Base-by-base conservation (phyloP, 2,888 invertebrate species). In the Amphipyra tragopoginis region DNA sequence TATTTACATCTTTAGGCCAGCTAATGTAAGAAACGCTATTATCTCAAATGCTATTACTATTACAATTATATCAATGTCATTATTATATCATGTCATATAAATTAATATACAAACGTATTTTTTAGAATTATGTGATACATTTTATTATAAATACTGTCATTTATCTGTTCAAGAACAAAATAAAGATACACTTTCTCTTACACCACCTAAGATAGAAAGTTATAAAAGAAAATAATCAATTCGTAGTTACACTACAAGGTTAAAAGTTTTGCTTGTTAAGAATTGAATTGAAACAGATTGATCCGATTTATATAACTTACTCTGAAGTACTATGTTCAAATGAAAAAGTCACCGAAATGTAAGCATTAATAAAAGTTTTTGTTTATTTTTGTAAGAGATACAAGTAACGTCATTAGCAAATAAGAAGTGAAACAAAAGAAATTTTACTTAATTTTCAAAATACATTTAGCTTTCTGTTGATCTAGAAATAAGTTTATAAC, bases 21-120 rank as follows among this genome's bases (percentile, higher is more conserved):
- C 70, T 74, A 75, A 67, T 83, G 86, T 88, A 85, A 87, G 86
- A 88, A 90, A 88, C 73, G 72, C 84, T 88, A 88, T 77, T 64
- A 70, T 51, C 48, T 67, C 53, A 55, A 72, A 54, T 67, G 59
- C 77, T 71, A 77, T 43, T 65, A n/a, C 72, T 77, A 79, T 68
- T 76, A 69, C 68, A 78, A 49, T 59, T 61, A 67, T 68, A 63
- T 56, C 40, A 43, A 52, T 71, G 39, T 62, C 8, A 64, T 47
- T 53, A 65, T 59, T 48, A 72, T 54, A 67, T 51, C 26, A 11
- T 66, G 26, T 64, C 45, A 50, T 51, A 39, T 51, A 65, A 69
- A 59, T 61, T 47, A 64, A 57, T 65, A 66, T 70, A 69, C 49
- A 70, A 54, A 73, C 44, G 21, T 40, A 60, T 58, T 13, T 36